These are phyloP conservation scores for Caenorhabditis remanei DNA, from an alignment of 1,140 invertebrate genomes.

Conservation along the genomic window DNA sequence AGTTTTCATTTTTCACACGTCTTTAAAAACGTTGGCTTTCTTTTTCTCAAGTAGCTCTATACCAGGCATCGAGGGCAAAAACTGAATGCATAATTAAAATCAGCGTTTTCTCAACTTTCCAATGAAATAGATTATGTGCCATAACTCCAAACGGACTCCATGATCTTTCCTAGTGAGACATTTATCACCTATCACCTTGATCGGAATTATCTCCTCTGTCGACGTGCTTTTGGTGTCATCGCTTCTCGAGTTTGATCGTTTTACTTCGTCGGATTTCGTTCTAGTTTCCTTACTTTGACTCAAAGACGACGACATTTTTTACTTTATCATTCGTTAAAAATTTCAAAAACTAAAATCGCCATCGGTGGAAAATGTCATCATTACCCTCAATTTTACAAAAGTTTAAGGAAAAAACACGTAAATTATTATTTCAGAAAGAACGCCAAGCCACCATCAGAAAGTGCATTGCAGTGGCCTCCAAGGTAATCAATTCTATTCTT, in stretches of 20 bases:
- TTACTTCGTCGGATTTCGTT: background rate
- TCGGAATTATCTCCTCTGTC: constrained; percentile 4
- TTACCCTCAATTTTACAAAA: background rate
- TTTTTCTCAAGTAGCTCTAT: no score
- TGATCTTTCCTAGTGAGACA: no score
- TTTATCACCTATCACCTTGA: background rate
- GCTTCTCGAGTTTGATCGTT: background rate
- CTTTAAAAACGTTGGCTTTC: no score
- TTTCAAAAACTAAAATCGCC: no score
- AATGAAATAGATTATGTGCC: no score
- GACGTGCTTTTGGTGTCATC: background rate
- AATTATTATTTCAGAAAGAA: constrained; percentile 14
- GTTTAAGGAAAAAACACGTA: no score
- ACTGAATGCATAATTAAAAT: no score
- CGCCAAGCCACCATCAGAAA: background rate
- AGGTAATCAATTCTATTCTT: background rate
- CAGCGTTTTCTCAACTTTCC: no score
- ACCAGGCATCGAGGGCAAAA: no score
- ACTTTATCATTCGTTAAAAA: background rate
- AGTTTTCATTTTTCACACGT: no score
- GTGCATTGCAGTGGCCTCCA: background rate
- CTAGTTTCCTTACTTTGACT: background rate
- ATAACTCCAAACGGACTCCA: no score
- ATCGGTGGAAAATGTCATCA: no score
- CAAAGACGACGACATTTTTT: background rate